Evolutionary conservation across 2,797 vertebrate genomes (phyloP).

Genomic region (Enteromius trimaculatus): DNA sequence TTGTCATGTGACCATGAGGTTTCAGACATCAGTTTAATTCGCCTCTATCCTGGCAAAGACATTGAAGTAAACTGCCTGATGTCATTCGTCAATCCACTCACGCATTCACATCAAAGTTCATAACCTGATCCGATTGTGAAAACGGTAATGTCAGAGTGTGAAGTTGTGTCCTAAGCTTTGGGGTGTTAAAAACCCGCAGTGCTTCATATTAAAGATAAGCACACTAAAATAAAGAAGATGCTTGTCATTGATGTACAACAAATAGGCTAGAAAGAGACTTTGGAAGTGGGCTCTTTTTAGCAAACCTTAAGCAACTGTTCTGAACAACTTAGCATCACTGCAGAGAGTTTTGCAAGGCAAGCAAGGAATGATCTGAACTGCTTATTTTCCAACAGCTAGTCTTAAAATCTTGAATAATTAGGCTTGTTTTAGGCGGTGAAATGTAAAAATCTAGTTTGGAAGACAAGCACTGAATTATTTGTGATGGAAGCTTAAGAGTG

Average conservation of each 20-base stretch:
- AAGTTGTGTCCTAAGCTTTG: background rate
- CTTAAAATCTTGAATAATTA: background rate
- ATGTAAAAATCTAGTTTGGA: background rate
- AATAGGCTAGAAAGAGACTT: background rate
- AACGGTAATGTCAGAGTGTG: background rate
- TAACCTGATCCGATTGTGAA: background rate
- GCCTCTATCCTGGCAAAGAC: background rate
- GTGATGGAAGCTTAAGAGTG: slow-evolving; percentile 5
- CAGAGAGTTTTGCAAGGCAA: background rate
- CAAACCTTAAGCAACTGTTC: no score
- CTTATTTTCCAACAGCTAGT: background rate
- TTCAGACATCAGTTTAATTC: background rate
- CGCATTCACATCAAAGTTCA: background rate
- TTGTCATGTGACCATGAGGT: background rate
- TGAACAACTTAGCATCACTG: background rate
- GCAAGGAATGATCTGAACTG: background rate
- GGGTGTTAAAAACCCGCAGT: background rate
- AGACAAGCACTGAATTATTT: background rate
- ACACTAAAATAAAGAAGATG: background rate
- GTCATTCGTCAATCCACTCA: background rate
- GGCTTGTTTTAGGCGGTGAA: background rate
- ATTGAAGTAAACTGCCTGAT: background rate
- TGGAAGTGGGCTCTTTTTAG: background rate
- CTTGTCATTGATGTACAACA: background rate
- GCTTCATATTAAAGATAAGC: background rate